phyloP scores from a whole-genome alignment of 1,140 invertebrate genomes.

The Brachionus rotundiformis region DNA sequence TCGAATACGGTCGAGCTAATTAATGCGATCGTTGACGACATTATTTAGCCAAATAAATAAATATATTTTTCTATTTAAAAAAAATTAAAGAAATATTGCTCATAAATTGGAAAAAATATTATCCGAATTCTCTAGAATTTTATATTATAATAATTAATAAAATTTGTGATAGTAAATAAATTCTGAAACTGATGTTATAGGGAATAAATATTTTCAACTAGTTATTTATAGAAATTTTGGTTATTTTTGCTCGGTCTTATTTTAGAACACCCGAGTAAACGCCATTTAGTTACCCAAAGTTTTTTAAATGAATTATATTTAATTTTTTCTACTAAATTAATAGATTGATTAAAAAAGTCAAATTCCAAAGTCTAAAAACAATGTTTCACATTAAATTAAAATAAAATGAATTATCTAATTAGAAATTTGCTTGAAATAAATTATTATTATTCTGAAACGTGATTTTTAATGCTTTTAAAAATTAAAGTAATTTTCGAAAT shows the following conservation, averaged over 20 bases:
- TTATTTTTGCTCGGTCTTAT: not conserved
- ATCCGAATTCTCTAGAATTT: constrained; percentile 32
- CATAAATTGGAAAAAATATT: constrained; percentile 7
- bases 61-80: not conserved
- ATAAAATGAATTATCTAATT: not conserved
- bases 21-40: constrained; percentile 41
- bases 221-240: not conserved
- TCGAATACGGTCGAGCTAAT: constrained; percentile 39
- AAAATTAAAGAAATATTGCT: constrained; percentile 14
- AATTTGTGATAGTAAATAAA: constrained; percentile 7
- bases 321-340: not conserved
- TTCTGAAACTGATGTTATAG: not conserved
- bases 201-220: not conserved
- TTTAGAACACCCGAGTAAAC: not conserved
- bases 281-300: not conserved
- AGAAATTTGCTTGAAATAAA: not conserved
- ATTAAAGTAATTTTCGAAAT: not conserved
- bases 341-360: not conserved
- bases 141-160: constrained; percentile 41
- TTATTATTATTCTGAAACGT: constrained; percentile 7
- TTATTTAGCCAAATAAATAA: constrained; percentile 6
- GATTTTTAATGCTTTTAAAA: not conserved
- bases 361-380: not conserved
- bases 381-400: constrained; percentile 5
- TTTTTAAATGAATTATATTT: not conserved